Evolutionary conservation across 1,140 invertebrate genomes (phyloP), one percentile per base, ranked within the genome.

Genomic region (Ectropis grisescens): DNA sequence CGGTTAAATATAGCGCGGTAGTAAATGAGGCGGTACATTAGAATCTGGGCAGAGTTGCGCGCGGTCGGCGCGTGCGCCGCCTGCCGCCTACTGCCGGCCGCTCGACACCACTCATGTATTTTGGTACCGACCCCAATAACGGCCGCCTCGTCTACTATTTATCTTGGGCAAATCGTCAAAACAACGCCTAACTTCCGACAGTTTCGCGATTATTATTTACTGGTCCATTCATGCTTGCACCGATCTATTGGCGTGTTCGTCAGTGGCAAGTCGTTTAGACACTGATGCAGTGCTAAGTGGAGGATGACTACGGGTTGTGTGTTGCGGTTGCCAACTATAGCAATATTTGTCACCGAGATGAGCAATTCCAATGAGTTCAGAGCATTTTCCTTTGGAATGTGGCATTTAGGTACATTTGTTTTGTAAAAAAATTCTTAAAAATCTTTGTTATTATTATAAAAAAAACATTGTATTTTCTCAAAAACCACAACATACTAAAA

Each of bases 61-160:
- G 69, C 68, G 68, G 61, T 67, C 58, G 70, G 75, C 75, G 72
- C 69, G 59, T 64, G 60, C 68, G 75, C 75, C 69, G 75, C 62
- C 58, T 62, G 56, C 54, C 68, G 61, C 67, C 69, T 72, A 75
- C 68, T 75, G 72, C 49, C 59, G 65, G 51, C 50, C 55, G 53
- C 47, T 44, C 42, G 42, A 49, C 41, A 48, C 50, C 54, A 65
- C 59, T 51, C 56, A 69, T 74, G 64, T 78, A 80, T 78, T 80
- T 78, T 74, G 41, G 70, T 71, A 68, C 54, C 72, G 70, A 72
- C 72, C 75, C 62, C 72, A 71, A 74, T 76, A 64, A 44, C 64
- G 61, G 61, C 39, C 68, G 71, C 58, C 65, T 67, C 55, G 68
- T 75, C 64, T 69, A 74, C 72, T 58, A 80, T 80, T 69, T 75